Evolutionary conservation across 1,140 invertebrate genomes (phyloP).

Genomic region (Subanguina moxae): DNA sequence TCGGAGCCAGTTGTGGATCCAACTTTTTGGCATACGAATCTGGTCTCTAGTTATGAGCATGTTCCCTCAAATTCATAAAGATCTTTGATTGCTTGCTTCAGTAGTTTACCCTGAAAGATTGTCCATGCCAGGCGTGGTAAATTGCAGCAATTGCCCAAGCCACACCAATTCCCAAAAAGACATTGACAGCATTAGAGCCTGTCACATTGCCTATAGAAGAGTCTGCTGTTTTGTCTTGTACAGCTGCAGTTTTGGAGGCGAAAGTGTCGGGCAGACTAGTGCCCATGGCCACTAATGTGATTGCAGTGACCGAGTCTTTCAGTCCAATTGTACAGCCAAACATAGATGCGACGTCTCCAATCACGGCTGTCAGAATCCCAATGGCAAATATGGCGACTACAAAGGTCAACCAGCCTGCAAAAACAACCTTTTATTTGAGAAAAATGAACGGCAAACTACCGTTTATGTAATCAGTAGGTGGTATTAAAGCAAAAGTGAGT

Average conservation of each 20-base stretch:
- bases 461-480: slow-evolving; percentile 74
- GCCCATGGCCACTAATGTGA: slow-evolving; percentile 70
- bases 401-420: slow-evolving; percentile 82
- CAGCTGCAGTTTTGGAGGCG: slow-evolving; percentile 93
- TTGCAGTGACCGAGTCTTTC: slow-evolving; percentile 81
- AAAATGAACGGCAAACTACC: slow-evolving; percentile 18
- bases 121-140: slow-evolving; percentile 46
- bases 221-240: slow-evolving; percentile 92
- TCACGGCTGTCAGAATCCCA: slow-evolving; percentile 86
- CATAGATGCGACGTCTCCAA: slow-evolving; percentile 89
- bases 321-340: slow-evolving; percentile 95
- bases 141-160: slow-evolving; percentile 57
- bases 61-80: background rate
- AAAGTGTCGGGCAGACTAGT: slow-evolving; percentile 72
- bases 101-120: slow-evolving; percentile 29
- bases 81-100: background rate
- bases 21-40: too few species aligned
- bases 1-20: too few species aligned
- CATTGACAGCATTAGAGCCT: slow-evolving; percentile 90
- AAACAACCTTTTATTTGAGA: too few species aligned
- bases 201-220: slow-evolving; percentile 96
- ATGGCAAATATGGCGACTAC: slow-evolving; percentile 84
- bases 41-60: too few species aligned
- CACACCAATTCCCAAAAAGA: slow-evolving; percentile 66
- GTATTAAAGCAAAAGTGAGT: slow-evolving; percentile 89